Conservation (phyloP, 2,888 invertebrate species). For the Mactromeris polynyma region DNA sequence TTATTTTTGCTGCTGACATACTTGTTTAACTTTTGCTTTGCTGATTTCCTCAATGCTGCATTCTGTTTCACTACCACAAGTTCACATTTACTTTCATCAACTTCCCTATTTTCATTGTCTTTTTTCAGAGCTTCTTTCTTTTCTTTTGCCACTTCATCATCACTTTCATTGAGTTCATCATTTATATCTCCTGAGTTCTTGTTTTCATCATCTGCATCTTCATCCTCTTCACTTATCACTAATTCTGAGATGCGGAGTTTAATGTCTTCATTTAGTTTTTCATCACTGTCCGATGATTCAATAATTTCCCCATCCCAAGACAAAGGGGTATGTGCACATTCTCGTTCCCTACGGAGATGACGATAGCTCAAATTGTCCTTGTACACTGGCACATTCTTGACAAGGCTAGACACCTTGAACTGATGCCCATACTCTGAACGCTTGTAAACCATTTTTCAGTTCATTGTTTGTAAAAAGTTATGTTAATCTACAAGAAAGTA, state of each 20-base stretch:
- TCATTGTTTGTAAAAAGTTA: neutral
- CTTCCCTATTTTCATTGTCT: conserved; percentile 27
- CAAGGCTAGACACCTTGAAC: conserved; percentile 73
- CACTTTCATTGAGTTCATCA: conserved; percentile 26
- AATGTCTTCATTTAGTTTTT: conserved; percentile 61
- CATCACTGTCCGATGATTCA: conserved; percentile 65
- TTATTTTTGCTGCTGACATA: conserved; percentile 72
- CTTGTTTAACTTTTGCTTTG: conserved; percentile 72
- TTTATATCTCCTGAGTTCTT: conserved; percentile 32
- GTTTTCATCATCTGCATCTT: conserved; percentile 49
- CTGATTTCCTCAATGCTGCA: conserved; percentile 65
- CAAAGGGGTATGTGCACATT: conserved; percentile 79
- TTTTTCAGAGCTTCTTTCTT: conserved; percentile 59
- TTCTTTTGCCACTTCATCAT: conserved; percentile 48
- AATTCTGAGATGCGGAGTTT: conserved; percentile 62
- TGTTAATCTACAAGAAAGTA: neutral
- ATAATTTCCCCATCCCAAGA: conserved; percentile 72
- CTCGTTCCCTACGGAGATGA: conserved; percentile 75
- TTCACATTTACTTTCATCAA: conserved; percentile 35
- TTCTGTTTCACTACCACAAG: conserved; percentile 64
- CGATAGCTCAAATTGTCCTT: conserved; percentile 76
- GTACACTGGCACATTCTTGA: conserved; percentile 75
- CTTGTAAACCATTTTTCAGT: conserved; percentile 76
- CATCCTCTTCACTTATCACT: conserved; percentile 63
- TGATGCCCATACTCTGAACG: conserved; percentile 79